Evolutionary conservation across 35 echinoderm and acorn worm species (phyloP).

Genomic region (Diadema setosum): DNA sequence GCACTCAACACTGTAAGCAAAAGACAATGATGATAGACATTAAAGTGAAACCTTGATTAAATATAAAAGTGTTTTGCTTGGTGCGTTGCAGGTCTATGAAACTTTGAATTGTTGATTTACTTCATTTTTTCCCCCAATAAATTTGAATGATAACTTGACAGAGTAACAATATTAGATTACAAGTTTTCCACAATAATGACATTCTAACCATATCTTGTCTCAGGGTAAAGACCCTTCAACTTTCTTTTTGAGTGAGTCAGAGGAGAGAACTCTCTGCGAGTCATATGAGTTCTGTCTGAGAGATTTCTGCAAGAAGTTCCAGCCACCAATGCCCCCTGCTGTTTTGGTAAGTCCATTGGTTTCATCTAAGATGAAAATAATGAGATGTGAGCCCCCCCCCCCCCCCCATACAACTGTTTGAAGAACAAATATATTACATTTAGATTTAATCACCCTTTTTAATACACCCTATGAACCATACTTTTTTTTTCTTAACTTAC

Average conservation of each 20-base stretch:
- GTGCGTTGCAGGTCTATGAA: not conserved
- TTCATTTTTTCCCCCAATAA: too few species aligned
- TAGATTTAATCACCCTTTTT: too few species aligned
- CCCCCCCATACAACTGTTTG: too few species aligned
- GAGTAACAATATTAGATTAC: not conserved
- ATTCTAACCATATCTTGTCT: not conserved
- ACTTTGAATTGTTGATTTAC: not conserved
- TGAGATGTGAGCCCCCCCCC: too few species aligned
- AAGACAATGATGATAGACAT: not conserved
- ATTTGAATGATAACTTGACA: not conserved
- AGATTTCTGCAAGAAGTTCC: constrained; percentile 92
- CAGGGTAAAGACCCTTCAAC: constrained; percentile 69
- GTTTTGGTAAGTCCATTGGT: constrained; percentile 55
- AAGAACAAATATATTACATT: too few species aligned
- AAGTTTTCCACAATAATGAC: not conserved
- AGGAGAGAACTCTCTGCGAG: constrained; percentile 74
- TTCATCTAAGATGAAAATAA: too few species aligned
- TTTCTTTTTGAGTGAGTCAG: constrained; percentile 68
- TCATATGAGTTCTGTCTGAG: constrained; percentile 91
- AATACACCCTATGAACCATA: too few species aligned
- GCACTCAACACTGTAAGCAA: not conserved
- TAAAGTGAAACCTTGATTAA: not conserved
- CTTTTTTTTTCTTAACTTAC: too few species aligned
- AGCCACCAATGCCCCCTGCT: constrained; percentile 88
- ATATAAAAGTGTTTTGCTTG: too few species aligned